Percentiles rank a stretch among this genome's conserved stretches.
Evolutionary conservation across 2,888 invertebrate genomes (phyloP).

Genomic region (Blomia tropicalis): DNA sequence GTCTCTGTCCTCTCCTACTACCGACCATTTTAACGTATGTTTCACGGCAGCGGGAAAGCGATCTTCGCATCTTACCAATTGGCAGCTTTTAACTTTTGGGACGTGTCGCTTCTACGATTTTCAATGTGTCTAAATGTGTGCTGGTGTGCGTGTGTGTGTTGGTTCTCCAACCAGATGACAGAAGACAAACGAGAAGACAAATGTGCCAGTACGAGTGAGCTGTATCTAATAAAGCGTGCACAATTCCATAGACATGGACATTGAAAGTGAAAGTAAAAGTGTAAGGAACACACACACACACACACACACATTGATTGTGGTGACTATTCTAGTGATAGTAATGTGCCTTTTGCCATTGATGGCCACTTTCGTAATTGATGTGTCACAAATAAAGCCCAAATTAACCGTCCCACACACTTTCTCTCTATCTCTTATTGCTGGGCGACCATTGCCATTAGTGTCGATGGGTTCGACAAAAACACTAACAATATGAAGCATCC

Average conservation of each 20-base stretch:
- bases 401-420: neutral
- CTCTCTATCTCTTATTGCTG: neutral
- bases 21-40: too few species aligned
- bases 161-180: neutral
- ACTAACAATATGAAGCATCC: too few species aligned
- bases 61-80: neutral
- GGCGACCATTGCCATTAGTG: neutral
- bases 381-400: conserved; percentile 13
- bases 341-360: neutral
- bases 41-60: too few species aligned
- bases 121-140: neutral
- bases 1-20: too few species aligned
- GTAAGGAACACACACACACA: too few species aligned
- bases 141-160: neutral
- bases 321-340: neutral
- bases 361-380: conserved; percentile 5
- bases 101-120: neutral
- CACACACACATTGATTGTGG: neutral
- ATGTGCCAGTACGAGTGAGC: neutral
- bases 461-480: neutral
- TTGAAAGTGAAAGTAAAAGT: too few species aligned
- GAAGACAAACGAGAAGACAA: conserved; percentile 8
- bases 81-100: conserved; percentile 8
- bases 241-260: too few species aligned
- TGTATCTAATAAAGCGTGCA: conserved; percentile 1